Percentiles rank a stretch among this genome's conserved stretches.
Evolutionary conservation across 2,113 vertebrate genomes (phyloP).

Genomic region (Menidia beryllina): DNA sequence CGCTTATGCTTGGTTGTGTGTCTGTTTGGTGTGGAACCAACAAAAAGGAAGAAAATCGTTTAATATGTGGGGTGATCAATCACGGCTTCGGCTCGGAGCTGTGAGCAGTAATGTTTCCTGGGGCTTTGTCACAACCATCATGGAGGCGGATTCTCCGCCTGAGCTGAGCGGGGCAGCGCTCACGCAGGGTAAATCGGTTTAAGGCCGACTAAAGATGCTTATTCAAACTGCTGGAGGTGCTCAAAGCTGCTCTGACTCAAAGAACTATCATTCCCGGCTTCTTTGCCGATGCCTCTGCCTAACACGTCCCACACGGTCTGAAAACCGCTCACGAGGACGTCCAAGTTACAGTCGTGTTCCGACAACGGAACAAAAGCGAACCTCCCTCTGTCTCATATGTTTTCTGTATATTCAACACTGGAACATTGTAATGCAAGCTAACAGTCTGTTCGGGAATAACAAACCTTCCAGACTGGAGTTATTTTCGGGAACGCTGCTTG

Average conservation of each 20-base stretch:
- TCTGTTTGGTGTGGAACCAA: background rate
- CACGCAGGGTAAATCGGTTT: constrained; percentile 7
- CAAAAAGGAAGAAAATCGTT: background rate
- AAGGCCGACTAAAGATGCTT: constrained; percentile 36
- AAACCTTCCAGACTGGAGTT: background rate
- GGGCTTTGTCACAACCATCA: constrained; percentile 20
- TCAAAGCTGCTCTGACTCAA: constrained; percentile 48
- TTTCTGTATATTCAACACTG: background rate
- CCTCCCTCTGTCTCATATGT: background rate
- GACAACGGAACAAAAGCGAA: background rate
- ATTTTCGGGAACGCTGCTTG: background rate
- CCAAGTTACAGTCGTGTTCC: background rate
- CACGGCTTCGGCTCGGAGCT: background rate
- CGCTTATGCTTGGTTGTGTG: no score
- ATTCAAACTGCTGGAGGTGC: constrained; percentile 52
- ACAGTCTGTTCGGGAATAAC: background rate
- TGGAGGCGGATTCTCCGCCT: constrained; percentile 6
- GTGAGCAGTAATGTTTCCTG: background rate
- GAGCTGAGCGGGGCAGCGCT: background rate
- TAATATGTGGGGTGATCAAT: background rate
- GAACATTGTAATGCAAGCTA: background rate
- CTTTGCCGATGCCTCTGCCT: constrained; percentile 34
- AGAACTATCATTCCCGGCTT: constrained; percentile 28
- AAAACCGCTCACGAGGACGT: constrained; percentile 14
- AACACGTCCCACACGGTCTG: constrained; percentile 19